phyloP scores from a whole-genome alignment of 2,888 invertebrate species.

The Schrankia costaestrigalis region DNA sequence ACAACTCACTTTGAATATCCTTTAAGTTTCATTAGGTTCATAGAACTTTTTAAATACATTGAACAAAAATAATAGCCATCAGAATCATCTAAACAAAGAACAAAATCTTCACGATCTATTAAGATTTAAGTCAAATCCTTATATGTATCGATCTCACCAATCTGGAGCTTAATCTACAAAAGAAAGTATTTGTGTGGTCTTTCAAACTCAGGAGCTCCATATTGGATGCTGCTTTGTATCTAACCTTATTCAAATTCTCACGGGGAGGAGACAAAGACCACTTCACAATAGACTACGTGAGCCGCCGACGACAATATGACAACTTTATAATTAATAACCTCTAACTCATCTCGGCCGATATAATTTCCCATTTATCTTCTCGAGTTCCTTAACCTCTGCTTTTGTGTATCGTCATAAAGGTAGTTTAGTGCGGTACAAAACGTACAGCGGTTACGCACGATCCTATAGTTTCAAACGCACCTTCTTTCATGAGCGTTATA shows the following conservation, averaged over 20 bases:
- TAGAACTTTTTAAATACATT: too few species aligned
- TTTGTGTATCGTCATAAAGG: constrained; percentile 71
- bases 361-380: constrained; percentile 76
- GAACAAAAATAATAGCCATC: too few species aligned
- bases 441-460: constrained; percentile 75
- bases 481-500: constrained; percentile 35
- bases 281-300: constrained; percentile 69
- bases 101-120: not conserved
- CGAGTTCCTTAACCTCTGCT: constrained; percentile 72
- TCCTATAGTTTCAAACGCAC: constrained; percentile 52
- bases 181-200: constrained; percentile 63
- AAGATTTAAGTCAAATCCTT: not conserved
- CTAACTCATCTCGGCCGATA: constrained; percentile 75
- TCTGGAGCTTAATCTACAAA: constrained; percentile 28
- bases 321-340: constrained; percentile 79
- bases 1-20: too few species aligned
- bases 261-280: constrained; percentile 66
- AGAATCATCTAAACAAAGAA: not conserved
- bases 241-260: constrained; percentile 68
- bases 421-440: constrained; percentile 70
- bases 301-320: constrained; percentile 70
- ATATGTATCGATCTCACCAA: constrained; percentile 8
- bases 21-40: too few species aligned
- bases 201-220: constrained; percentile 60
- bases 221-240: constrained; percentile 56